Base-by-base conservation (phyloP, 2,797 vertebrate genomes). In the Oryzias dopingdopingensis region DNA sequence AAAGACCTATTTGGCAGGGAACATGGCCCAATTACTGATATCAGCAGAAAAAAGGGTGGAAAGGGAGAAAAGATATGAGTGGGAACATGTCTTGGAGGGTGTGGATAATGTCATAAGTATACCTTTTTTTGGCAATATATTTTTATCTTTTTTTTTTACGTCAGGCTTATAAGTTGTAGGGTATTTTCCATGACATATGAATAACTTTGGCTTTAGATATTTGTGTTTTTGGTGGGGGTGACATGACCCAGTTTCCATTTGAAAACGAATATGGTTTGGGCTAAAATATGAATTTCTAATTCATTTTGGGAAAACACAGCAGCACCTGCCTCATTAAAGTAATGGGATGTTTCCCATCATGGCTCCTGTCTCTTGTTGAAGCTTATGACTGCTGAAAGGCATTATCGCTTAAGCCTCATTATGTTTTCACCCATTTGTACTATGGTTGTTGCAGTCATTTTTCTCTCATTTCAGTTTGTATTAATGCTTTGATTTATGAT, bases 1-100 rank as follows among this genome's bases (percentile, higher is more conserved):
- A 24, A 37, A 63, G 54, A 80, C 65, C 51, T 72, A 83, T 85
- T 85, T 88, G 83, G 57, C 79, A 85, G 79, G 60, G 72, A 66
- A 68, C 52, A 49, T 75, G 76, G 77, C 63, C 59, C 66, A 70
- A 57, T 65, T 53, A 23, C 58, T 23, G 52, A 44, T 42, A 59
- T 69, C 46, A 67, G 58, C 53, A 61, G 24, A 58, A 53, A 22
- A 54, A 58, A 56, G 5, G 16, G 40, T 13, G 14, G 23, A 14
- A 16, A 10, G 7, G 13, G 14, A 0, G 47, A 29, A 23, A 52
- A 48, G 18, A 52, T 63, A 23, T 52, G 22, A 62, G 12, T 37
- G 32, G n/a, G 40, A 18, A 15, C 18, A 47, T 20, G 5, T 14
- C 12, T 47, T 47, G 32, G 32, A 37, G 32, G 32, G 32, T 37